Conservation (phyloP, 2,797 vertebrate genomes). For the Chaetodon trifasciatus region DNA sequence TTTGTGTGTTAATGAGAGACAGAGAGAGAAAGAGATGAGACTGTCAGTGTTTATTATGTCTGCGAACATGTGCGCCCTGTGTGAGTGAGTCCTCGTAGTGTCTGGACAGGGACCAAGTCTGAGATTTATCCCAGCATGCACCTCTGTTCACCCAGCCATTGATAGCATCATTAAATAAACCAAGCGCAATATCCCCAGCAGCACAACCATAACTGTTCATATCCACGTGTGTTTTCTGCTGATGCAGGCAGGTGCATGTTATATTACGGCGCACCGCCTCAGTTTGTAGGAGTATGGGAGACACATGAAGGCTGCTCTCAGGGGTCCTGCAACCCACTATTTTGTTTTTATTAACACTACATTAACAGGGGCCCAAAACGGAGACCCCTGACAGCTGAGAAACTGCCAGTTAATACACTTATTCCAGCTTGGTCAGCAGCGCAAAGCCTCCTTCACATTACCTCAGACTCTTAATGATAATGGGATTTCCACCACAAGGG, state of each 20-base stretch:
- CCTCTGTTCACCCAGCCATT: conserved; percentile 53
- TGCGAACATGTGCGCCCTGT: not conserved
- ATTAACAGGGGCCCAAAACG: conserved; percentile 70
- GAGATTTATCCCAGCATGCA: conserved; percentile 58
- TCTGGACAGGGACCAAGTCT: conserved; percentile 47
- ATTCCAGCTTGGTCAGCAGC: conserved; percentile 81
- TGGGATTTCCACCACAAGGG: conserved; percentile 64
- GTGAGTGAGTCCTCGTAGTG: conserved; percentile 22
- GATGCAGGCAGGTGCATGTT: conserved; percentile 66
- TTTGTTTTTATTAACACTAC: conserved; percentile 83
- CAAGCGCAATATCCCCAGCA: conserved; percentile 64
- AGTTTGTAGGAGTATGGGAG: conserved; percentile 58
- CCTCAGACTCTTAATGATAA: conserved; percentile 77
- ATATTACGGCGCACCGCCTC: conserved; percentile 54
- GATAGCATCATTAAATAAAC: conserved; percentile 77
- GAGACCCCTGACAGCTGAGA: conserved; percentile 71
- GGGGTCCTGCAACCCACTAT: conserved; percentile 61
- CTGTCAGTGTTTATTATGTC: conserved; percentile 57
- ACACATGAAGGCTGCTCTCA: conserved; percentile 66
- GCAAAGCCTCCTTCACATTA: conserved; percentile 64
- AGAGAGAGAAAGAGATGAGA: conserved; percentile 44
- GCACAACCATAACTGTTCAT: conserved; percentile 53
- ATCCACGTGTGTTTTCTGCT: conserved; percentile 73
- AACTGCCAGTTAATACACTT: conserved; percentile 76
- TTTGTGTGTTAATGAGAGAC: conserved; percentile 65